Conservation (phyloP, 2,797 vertebrate species). For the Jordanella pulchra region DNA sequence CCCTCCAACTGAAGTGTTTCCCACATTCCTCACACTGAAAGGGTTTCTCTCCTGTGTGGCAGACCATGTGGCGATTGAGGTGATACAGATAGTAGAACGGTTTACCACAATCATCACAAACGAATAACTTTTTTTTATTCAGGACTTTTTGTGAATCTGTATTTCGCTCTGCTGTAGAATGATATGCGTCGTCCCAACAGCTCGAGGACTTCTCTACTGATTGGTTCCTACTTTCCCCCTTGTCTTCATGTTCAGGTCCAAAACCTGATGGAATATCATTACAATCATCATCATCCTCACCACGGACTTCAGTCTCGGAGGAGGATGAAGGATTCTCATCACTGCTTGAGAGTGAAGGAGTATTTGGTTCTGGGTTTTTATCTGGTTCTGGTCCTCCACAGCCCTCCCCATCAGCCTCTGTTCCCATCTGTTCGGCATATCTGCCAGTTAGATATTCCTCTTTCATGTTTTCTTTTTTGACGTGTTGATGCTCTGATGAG, state of each 20-base stretch:
- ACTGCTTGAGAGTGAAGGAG: neutral
- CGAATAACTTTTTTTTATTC: neutral
- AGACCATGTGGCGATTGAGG: constrained; percentile 3
- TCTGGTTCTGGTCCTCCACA: neutral
- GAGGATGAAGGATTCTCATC: neutral
- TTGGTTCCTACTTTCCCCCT: neutral
- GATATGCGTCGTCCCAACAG: neutral
- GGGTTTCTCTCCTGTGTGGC: constrained; percentile 5
- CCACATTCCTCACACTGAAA: constrained; percentile 6
- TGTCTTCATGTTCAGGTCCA: neutral
- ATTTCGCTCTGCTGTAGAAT: neutral
- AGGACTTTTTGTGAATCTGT: neutral
- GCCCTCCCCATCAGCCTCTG: neutral
- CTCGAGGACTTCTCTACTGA: neutral
- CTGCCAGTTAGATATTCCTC: neutral
- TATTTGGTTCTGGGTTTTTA: neutral
- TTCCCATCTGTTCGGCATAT: neutral
- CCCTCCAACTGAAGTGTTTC: neutral
- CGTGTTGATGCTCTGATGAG: constrained; percentile 1
- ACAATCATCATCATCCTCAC: neutral
- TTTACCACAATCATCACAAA: constrained; percentile 3
- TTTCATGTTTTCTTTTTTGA: neutral
- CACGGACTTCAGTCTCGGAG: constrained; percentile 6
- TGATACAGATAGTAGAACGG: neutral
- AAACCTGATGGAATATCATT: neutral